Percentiles rank a stretch among this genome's conserved stretches.
Conservation (phyloP, 2,888 invertebrate genomes). For the Linnaemya tessellans region DNA sequence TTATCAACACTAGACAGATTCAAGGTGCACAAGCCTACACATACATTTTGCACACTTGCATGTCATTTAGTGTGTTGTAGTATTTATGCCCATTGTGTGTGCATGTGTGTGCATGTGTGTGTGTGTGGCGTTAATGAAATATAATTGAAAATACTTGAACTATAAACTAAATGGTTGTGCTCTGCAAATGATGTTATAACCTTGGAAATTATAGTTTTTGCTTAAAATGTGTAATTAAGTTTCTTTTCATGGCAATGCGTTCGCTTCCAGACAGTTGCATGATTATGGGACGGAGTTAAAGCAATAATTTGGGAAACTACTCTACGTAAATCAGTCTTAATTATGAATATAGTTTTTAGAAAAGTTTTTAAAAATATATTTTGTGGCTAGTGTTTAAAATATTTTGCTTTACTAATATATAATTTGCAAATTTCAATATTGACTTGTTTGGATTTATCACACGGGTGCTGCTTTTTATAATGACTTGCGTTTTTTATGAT, state of each 20-base stretch:
- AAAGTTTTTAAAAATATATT: too few relatives aligned
- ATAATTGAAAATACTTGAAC: constrained; percentile 70
- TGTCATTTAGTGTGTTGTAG: constrained; percentile 2
- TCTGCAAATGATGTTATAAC: constrained; percentile 56
- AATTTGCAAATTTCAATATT: too few relatives aligned
- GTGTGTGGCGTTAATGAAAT: constrained; percentile 62
- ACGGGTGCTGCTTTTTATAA: too few relatives aligned
- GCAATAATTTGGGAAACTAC: not conserved
- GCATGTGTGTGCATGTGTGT: not conserved
- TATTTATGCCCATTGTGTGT: too few relatives aligned
- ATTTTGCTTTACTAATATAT: too few relatives aligned
- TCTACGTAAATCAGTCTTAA: too few relatives aligned
- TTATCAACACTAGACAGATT: constrained; percentile 70
- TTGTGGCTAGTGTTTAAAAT: too few relatives aligned
- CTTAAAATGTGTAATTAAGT: constrained; percentile 11
- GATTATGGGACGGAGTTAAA: not conserved
- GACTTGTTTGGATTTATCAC: too few relatives aligned
- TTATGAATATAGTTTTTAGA: too few relatives aligned
- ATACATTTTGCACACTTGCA: not conserved
- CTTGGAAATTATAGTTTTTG: constrained; percentile 56
- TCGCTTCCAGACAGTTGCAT: constrained; percentile 9
- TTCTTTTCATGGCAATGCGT: not conserved
- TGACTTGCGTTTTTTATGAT: too few relatives aligned
- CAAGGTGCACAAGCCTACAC: constrained; percentile 53
- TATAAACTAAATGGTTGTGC: constrained; percentile 55